A percentile compares a stretch with the other conserved stretches of the same genome.
Evolutionary conservation across 2,113 vertebrate species (phyloP).

Genomic region (Sinocyclocheilus maitianheensis): DNA sequence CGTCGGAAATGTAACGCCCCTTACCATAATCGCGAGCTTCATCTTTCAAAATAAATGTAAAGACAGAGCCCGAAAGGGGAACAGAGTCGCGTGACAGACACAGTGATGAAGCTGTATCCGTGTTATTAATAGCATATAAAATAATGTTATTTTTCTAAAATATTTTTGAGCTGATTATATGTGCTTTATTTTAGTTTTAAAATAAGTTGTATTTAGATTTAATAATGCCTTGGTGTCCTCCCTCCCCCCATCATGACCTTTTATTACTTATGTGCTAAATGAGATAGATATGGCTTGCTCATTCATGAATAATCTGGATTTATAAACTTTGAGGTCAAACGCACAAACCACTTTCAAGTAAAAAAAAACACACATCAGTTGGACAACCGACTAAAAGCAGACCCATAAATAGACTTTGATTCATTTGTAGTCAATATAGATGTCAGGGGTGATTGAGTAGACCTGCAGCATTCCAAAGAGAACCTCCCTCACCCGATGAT

Average conservation of each 20-base stretch:
- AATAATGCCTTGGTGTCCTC: neutral
- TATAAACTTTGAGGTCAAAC: neutral
- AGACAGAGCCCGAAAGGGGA: too few relatives aligned
- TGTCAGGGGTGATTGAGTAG: slow-evolving; percentile 37
- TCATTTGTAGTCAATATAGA: slow-evolving; percentile 18
- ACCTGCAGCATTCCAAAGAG: slow-evolving; percentile 37
- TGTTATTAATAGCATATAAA: neutral
- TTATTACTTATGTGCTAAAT: neutral
- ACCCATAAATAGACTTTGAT: slow-evolving; percentile 40
- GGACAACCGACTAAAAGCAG: neutral
- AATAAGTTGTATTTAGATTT: neutral
- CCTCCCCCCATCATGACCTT: neutral
- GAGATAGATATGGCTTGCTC: neutral
- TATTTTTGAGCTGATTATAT: neutral
- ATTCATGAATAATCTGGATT: neutral
- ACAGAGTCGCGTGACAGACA: too few relatives aligned
- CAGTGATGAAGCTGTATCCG: neutral
- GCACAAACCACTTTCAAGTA: neutral
- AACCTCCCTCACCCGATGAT: slow-evolving; percentile 22
- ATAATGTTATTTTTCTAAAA: neutral
- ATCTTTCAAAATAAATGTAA: too few relatives aligned
- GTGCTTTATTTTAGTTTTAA: neutral
- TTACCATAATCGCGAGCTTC: too few relatives aligned
- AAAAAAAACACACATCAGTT: neutral
- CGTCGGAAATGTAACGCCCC: too few relatives aligned